Conservation (phyloP, 2,797 vertebrate species). For the Vultur gryphus region DNA sequence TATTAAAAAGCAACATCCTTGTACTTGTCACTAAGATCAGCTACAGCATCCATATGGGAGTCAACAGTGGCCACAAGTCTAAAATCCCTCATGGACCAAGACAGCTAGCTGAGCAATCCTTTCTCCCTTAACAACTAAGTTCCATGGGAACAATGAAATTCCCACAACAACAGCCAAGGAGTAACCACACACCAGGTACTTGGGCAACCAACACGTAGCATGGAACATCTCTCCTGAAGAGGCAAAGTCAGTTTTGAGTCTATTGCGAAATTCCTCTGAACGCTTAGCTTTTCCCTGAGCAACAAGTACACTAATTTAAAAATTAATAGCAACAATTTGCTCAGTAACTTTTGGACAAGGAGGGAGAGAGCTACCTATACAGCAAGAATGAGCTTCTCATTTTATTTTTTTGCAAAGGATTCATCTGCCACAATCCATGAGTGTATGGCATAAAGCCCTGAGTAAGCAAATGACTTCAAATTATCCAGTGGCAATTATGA, state of each 20-base stretch:
- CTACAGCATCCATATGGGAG: background rate
- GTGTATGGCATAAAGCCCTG: conserved; percentile 33
- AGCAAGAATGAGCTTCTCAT: background rate
- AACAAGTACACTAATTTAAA: background rate
- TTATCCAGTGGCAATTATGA: conserved; percentile 56
- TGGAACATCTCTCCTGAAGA: background rate
- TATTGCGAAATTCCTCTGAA: background rate
- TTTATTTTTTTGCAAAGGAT: background rate
- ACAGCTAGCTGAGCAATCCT: background rate
- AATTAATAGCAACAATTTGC: conserved; percentile 45
- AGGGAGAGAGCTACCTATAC: background rate
- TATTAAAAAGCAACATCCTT: background rate
- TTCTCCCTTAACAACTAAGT: background rate
- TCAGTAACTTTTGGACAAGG: background rate
- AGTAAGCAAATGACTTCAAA: conserved; percentile 55
- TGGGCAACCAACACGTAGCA: background rate
- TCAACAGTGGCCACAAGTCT: background rate
- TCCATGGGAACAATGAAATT: background rate
- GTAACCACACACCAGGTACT: background rate
- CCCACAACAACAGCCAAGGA: background rate
- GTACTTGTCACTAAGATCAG: background rate
- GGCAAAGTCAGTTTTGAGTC: background rate
- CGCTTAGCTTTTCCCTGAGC: background rate
- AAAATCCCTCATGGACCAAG: background rate
- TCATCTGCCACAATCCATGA: conserved; percentile 35